phyloP scores from a whole-genome alignment of 1,140 invertebrate species.

The Drosophila leontia region DNA sequence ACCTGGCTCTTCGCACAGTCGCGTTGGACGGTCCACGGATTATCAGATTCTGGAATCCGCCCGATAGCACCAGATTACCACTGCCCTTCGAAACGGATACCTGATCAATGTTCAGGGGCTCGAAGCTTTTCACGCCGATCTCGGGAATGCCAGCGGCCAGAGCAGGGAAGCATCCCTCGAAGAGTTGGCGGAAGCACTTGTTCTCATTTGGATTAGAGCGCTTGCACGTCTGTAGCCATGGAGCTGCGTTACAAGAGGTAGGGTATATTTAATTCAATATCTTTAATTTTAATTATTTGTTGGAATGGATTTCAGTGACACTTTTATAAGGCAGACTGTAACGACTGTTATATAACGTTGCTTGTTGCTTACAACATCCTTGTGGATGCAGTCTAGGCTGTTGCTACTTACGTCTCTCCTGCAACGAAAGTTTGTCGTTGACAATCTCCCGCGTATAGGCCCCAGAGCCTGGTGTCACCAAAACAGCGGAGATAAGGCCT shows the following conservation, averaged over 20 bases:
- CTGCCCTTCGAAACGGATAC: conserved; percentile 85
- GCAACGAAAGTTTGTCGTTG: conserved; percentile 77
- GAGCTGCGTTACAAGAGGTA: conserved; percentile 45
- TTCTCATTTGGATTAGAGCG: conserved; percentile 79
- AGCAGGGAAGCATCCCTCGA: conserved; percentile 78
- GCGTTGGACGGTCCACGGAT: conserved; percentile 86
- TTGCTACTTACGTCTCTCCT: conserved; percentile 76
- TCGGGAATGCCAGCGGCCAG: conserved; percentile 85
- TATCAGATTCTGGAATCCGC: conserved; percentile 85
- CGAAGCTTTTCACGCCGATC: conserved; percentile 85
- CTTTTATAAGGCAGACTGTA: background rate
- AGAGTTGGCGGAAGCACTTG: conserved; percentile 78
- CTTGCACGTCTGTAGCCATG: conserved; percentile 79
- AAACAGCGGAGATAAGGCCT: conserved; percentile 28
- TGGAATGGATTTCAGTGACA: background rate
- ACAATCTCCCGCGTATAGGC: conserved; percentile 79
- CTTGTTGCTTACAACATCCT: background rate
- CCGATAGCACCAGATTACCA: conserved; percentile 85
- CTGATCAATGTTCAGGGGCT: conserved; percentile 85
- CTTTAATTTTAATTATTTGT: background rate
- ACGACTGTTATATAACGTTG: background rate
- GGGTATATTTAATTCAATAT: background rate
- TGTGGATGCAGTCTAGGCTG: background rate
- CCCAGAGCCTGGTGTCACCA: conserved; percentile 25
- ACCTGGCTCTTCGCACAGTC: conserved; percentile 77